phyloP scores from a whole-genome alignment of 2,113 vertebrate species.

The Emberiza fucata region DNA sequence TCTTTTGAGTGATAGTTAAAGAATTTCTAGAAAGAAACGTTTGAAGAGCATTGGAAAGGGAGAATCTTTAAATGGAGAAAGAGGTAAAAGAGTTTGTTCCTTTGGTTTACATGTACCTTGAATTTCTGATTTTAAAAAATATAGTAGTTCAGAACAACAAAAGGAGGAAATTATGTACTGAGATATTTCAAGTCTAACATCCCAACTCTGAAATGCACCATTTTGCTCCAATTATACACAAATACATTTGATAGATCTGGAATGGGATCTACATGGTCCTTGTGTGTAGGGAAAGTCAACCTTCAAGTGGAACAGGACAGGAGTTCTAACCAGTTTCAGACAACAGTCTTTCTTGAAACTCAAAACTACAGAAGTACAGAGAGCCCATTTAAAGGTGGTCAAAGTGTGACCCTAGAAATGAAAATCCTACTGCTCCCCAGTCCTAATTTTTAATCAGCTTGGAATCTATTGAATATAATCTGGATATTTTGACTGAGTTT shows the following conservation, averaged over 20 bases:
- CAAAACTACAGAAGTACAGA: background rate
- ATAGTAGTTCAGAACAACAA: background rate
- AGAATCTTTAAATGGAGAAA: background rate
- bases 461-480: background rate
- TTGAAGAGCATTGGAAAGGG: background rate
- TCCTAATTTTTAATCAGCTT: background rate
- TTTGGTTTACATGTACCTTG: background rate
- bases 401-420: background rate
- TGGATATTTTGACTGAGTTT: background rate
- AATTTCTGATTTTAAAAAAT: background rate
- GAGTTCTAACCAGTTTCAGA: constrained; percentile 28
- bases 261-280: background rate
- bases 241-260: background rate
- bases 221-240: background rate
- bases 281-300: background rate
- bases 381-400: background rate
- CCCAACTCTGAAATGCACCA: background rate
- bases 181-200: background rate
- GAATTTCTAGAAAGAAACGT: background rate
- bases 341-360: background rate
- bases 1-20: constrained; percentile 30
- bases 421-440: background rate
- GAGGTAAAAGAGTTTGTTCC: background rate
- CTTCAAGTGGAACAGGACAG: background rate
- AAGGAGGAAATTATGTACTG: background rate